phyloP scores from a whole-genome alignment of 1,140 invertebrate species.

The Drosophila trapezifrons region DNA sequence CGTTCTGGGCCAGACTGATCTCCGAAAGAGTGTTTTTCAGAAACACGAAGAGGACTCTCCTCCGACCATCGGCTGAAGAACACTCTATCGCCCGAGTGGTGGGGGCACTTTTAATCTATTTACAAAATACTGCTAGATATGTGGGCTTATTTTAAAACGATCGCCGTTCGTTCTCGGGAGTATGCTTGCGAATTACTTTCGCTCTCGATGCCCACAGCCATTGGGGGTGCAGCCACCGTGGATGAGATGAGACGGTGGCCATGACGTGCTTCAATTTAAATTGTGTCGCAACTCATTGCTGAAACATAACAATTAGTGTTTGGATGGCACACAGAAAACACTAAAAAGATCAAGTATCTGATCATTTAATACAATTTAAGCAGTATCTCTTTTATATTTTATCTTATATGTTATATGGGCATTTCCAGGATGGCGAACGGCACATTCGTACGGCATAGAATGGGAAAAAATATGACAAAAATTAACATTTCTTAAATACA shows the following conservation, averaged over 20 bases:
- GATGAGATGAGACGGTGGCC: conserved; percentile 24
- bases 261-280: conserved; percentile 53
- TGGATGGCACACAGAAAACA: neutral
- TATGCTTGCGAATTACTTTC: conserved; percentile 54
- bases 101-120: conserved; percentile 66
- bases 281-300: conserved; percentile 40
- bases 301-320: neutral
- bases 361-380: too few species aligned
- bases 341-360: neutral
- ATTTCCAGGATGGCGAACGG: too few species aligned
- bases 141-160: conserved; percentile 53
- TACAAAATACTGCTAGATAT: conserved; percentile 68
- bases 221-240: conserved; percentile 17
- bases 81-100: conserved; percentile 56
- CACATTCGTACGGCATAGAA: too few species aligned
- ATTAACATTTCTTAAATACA: too few species aligned
- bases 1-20: conserved; percentile 55
- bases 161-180: conserved; percentile 22
- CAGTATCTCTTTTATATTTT: too few species aligned
- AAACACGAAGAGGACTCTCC: conserved; percentile 48
- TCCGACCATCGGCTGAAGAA: conserved; percentile 40
- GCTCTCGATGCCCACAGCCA: conserved; percentile 38
- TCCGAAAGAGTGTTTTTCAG: conserved; percentile 44
- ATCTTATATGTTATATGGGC: too few species aligned
- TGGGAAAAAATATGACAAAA: too few species aligned